Evolutionary conservation across 2,797 vertebrate species (phyloP).

Genomic region (Sphenopsis melanotis): DNA sequence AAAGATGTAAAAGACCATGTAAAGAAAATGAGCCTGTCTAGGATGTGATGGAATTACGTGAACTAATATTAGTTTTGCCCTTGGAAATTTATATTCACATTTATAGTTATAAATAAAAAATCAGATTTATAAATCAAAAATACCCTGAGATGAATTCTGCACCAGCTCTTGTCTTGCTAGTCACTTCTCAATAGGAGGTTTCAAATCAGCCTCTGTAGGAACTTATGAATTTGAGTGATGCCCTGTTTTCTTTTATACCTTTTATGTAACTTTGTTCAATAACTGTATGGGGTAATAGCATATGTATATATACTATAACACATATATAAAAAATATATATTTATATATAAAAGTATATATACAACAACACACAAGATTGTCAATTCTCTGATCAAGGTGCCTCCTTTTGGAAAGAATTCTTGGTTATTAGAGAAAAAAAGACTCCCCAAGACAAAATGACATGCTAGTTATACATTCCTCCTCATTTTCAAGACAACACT

Average conservation of each 20-base stretch:
- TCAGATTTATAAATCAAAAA: slow-evolving; percentile 8
- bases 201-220: background rate
- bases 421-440: background rate
- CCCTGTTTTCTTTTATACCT: background rate
- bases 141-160: background rate
- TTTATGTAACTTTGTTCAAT: background rate
- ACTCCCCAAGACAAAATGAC: background rate
- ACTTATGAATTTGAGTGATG: background rate
- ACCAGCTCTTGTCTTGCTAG: background rate
- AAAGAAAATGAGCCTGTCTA: background rate
- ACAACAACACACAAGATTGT: background rate
- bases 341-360: background rate
- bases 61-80: background rate
- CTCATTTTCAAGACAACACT: background rate
- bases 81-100: background rate
- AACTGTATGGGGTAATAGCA: background rate
- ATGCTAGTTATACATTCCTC: background rate
- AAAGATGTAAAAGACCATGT: background rate
- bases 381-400: background rate
- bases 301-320: background rate
- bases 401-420: background rate
- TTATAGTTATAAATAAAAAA: slow-evolving; percentile 3
- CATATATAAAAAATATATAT: background rate
- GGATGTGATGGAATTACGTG: background rate
- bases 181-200: background rate